Evolutionary conservation across 2,888 invertebrate species (phyloP), one percentile per base, ranked within the genome.

Genomic region (Lepeophtheirus nordmannii): DNA sequence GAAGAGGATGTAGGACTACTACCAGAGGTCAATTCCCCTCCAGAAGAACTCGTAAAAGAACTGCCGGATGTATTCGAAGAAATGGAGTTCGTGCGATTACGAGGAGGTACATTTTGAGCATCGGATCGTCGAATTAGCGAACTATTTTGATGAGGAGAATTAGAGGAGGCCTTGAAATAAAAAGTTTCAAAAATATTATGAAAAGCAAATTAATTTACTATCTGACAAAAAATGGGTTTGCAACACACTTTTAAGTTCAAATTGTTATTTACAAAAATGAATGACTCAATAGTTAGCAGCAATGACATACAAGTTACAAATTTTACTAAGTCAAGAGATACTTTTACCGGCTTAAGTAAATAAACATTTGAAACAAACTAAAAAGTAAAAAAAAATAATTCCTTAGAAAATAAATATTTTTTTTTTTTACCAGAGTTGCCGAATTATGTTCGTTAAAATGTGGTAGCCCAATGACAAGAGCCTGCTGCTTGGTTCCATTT

Each of bases 51-150:
- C 7, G 46, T 39, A 12, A 30, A 37, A n/a, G 63, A 63, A 39
- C 58, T 58, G 46, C 67, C 56, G 11, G 60, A 53, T 14, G 67
- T 62, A 60, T 22, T 67, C 1, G 63, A 63, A 17, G 63, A 63
- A 22, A 63, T 38, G 22, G 63, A 63, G 56, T 63, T 63, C 11
- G 63, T 63, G n/a, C 63, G 63, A 38, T 63, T 63, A 22, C 63
- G 63, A 3, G 61, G n/a, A 37, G 63, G 63, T 22, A 63, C 63
- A 56, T 63, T 63, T 63, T 63, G 63, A 22, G 56, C 63, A 23
- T 63, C 63, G 12, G 63, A 63, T 10, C 63, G 63, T 63, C 60
- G 60, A 60, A 60, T 60, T 30, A 17, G 22, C 14, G 60, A 60
- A 46, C 53, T 46, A 17, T 46, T 46, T 46, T 46, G 53, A 46